phyloP scores from a whole-genome alignment of 2,797 vertebrate species.

The Falco columbarius region DNA sequence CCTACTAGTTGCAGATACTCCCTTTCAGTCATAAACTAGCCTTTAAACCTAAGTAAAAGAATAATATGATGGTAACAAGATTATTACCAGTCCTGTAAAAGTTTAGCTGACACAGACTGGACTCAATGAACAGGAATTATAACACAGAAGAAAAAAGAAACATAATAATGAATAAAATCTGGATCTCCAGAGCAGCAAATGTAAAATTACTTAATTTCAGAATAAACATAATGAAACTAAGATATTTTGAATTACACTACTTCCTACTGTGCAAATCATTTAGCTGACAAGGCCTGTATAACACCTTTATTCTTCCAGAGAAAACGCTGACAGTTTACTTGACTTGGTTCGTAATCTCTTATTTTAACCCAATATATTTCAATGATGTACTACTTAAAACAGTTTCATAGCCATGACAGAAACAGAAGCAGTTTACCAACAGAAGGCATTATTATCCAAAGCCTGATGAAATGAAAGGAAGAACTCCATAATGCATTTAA shows the following conservation, averaged over 20 bases:
- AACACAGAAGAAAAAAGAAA: background rate
- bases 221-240: background rate
- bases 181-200: background rate
- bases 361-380: background rate
- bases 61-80: slow-evolving; percentile 22
- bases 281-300: rapidly evolving
- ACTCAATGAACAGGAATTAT: background rate
- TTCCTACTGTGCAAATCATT: rapidly evolving
- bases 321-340: background rate
- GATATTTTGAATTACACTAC: background rate
- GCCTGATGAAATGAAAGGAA: background rate
- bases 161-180: background rate
- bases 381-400: background rate
- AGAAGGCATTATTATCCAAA: background rate
- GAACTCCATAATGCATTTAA: background rate
- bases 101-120: background rate
- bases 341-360: background rate
- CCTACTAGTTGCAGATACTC: background rate
- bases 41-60: background rate
- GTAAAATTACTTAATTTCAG: background rate
- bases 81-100: background rate
- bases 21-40: slow-evolving; percentile 1
- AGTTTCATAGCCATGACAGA: background rate
- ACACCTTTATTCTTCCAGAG: background rate
- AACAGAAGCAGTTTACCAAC: background rate